Base-by-base conservation (phyloP, 2,797 vertebrate genomes). In the Rhinichthys osculus region DNA sequence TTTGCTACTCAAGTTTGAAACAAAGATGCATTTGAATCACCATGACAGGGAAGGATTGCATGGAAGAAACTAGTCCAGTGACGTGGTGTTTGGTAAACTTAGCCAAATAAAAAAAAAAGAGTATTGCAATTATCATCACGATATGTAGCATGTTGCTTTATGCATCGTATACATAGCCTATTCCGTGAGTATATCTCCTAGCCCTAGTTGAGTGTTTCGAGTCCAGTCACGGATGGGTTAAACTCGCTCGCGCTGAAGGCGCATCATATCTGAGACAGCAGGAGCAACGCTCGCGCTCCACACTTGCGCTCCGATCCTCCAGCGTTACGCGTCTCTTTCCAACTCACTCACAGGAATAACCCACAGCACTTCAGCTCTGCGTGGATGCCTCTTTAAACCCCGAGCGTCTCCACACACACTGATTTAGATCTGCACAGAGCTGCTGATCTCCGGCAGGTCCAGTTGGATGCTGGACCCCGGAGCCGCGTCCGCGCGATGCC, bases 201-300 rank as follows among this genome's bases (percentile, higher is more conserved):
- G 33, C 30, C 7, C 13, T 16, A 66, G 33, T 19, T 33, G 16
- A 44, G 33, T 69, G 19, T 47, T 70, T n/a, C 13, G 17, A 42
- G 42, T 50, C 27, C 67, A 59, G 54, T 35, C 57, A 57, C 50
- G 14, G 80, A 86, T 47, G 84, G 81, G 86, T 85, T 89, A 89
- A 87, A 42, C 8, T 21, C 59, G 78, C 80, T 72, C 47, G 84
- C 74, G 74, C 87, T 50, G 76, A 54, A 42, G n/a, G 78, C 54
- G 71, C 66, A 70, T 64, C 47, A 69, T 79, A 78, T 76, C 82
- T 70, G 82, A 83, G 87, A 86, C 86, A 87, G 88, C 88, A 87
- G 84, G 88, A 91, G 90, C 87, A 90, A 82, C 82, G 54, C 54
- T n/a, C 54, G 83, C 81, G 85, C 89, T 88, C 83, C 33, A 70